Evolutionary conservation across 1,140 invertebrate species (phyloP).

Genomic region (Drosophila parabipectinata): DNA sequence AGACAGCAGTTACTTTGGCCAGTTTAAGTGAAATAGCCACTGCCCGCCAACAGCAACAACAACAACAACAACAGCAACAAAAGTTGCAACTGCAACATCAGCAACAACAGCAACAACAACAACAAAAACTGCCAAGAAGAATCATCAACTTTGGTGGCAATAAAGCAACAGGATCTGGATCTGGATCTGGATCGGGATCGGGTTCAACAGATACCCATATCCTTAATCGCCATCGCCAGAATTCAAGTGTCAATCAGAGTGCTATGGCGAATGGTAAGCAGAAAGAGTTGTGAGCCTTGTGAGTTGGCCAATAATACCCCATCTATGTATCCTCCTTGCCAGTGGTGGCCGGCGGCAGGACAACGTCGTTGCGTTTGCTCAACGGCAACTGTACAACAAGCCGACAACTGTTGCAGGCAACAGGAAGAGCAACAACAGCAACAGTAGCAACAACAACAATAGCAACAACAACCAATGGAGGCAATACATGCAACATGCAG

Average conservation of each 20-base stretch:
- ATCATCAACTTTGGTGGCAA: constrained; percentile 68
- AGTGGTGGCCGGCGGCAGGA: background rate
- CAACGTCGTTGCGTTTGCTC: constrained; percentile 38
- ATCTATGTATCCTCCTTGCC: constrained; percentile 8
- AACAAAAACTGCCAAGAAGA: constrained; percentile 61
- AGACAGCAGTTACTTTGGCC: constrained; percentile 79
- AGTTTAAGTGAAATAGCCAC: constrained; percentile 77
- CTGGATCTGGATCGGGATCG: background rate
- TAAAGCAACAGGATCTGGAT: constrained; percentile 39
- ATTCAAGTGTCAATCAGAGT: constrained; percentile 16
- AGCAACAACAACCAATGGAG: background rate
- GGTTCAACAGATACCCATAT: constrained; percentile 30
- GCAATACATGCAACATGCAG: constrained; percentile 63
- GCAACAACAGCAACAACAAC: constrained; percentile 55
- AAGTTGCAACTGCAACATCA: constrained; percentile 53
- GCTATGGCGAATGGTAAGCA: constrained; percentile 69
- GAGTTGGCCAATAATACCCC: constrained; percentile 30
- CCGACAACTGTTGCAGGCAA: constrained; percentile 8
- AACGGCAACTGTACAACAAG: constrained; percentile 60
- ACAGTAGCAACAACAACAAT: background rate
- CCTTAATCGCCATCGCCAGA: constrained; percentile 14
- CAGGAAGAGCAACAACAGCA: constrained; percentile 19
- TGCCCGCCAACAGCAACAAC: constrained; percentile 65
- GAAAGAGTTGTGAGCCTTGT: constrained; percentile 59
- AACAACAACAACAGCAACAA: constrained; percentile 58